Conservation (phyloP, 2,113 vertebrate species). For the Murina feae region DNA sequence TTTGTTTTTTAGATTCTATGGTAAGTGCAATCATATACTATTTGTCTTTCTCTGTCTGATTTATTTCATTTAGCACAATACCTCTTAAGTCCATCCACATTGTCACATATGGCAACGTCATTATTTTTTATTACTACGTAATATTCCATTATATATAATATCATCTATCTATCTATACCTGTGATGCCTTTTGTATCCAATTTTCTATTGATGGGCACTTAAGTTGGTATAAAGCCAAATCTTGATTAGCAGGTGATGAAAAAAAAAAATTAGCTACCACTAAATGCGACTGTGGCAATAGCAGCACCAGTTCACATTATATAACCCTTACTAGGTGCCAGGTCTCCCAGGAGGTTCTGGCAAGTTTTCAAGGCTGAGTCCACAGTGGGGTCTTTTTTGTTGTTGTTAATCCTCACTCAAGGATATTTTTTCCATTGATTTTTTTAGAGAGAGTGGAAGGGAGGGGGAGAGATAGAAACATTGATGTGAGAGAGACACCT, state of each 20-base stretch:
- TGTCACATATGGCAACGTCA: neutral
- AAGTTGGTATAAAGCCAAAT: neutral
- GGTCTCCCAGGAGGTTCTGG: neutral
- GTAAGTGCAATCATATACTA: neutral
- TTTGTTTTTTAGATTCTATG: neutral
- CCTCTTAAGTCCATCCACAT: neutral
- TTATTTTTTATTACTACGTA: neutral
- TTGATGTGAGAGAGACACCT: too few relatives aligned
- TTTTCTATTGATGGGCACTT: neutral
- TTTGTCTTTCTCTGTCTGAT: neutral
- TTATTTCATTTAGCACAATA: neutral
- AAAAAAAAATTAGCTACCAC: neutral
- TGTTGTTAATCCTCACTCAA: too few relatives aligned
- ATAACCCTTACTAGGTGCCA: neutral
- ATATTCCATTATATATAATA: neutral
- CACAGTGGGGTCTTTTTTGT: neutral
- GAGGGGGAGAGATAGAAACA: too few relatives aligned
- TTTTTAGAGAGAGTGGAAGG: too few relatives aligned
- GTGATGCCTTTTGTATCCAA: neutral
- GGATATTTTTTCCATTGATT: too few relatives aligned
- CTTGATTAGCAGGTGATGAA: neutral
- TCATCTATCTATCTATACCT: too few relatives aligned
- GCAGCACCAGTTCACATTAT: neutral
- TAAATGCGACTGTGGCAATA: neutral
- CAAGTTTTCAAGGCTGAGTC: accelerated